Evolutionary conservation across 53 echinoderm and acorn worm genomes (phyloP), one percentile per base, ranked within the genome.

Genomic region (Holothuria leucospilota): DNA sequence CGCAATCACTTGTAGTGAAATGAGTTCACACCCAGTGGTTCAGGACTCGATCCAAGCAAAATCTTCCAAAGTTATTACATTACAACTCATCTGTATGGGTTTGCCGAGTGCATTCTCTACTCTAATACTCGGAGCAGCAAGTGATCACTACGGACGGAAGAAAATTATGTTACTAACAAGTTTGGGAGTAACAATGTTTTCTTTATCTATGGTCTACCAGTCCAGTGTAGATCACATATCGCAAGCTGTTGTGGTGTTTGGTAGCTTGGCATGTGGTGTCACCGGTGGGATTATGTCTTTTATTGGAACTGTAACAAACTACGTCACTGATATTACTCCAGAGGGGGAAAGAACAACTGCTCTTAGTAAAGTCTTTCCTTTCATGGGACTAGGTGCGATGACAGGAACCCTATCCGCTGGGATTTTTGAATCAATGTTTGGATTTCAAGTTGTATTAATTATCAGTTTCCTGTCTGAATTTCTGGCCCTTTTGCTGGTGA

Each of bases 271-370:
- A 4, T 71, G 86, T 82, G 95, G 95, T 14, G 40, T 92, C 69
- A 89, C 84, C 39, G 95, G 95, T 59, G 91, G 95, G 26, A 91
- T 95, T 20, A 90, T 89, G 25, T 87, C 92, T 4, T 95, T 95
- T 82, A 88, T 95, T 82, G 87, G 84, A 13, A 89, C 95, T 26
- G 85, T 95, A 4, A 91, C 91, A 52, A 91, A 92, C 69, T 95
- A 90, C 77, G 77, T 95, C 63, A 95, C 92, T 15, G 95, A 95
- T 41, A 62, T 39, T 41, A 95, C 95, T 9, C 95, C 92, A 6
- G 92, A 84, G 63, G 87, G 87, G 6, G 88, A 89, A 59, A 88
- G 95, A 15, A 95, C 95, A 12, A 68, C 75, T 29, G 64, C 84
- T 34, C 89, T 95, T 0, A 95, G 95, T 74, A 86, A 88, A 51